Conservation (phyloP, 2,113 vertebrate genomes). For the Rallus limicola region DNA sequence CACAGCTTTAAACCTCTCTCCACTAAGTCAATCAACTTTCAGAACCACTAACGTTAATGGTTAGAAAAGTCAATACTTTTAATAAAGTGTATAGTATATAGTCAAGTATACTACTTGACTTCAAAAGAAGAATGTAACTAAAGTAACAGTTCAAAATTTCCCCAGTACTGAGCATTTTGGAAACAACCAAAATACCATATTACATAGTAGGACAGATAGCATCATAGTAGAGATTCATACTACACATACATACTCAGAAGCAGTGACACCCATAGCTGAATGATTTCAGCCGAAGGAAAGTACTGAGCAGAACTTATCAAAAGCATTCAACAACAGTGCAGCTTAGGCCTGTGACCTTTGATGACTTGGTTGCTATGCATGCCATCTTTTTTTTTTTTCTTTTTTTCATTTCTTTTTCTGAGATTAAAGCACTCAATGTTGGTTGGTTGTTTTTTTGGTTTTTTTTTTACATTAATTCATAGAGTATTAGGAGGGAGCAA, state of each 20-base stretch:
- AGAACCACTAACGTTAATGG: background rate
- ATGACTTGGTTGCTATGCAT: background rate
- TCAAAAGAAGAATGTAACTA: background rate
- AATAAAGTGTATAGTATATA: too few relatives aligned
- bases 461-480: background rate
- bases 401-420: background rate
- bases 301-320: background rate
- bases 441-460: too few relatives aligned
- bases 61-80: background rate
- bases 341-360: background rate
- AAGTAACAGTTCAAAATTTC: background rate
- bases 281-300: background rate
- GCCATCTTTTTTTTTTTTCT: background rate
- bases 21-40: background rate
- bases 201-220: background rate
- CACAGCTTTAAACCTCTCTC: background rate
- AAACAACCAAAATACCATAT: background rate
- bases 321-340: background rate
- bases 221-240: background rate
- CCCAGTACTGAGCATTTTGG: background rate
- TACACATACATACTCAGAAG: background rate
- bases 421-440: background rate
- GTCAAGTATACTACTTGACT: background rate
- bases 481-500: background rate
- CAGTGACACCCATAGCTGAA: background rate